Evolutionary conservation across 2,797 vertebrate species (phyloP).

Genomic region (Erethizon dorsatum): DNA sequence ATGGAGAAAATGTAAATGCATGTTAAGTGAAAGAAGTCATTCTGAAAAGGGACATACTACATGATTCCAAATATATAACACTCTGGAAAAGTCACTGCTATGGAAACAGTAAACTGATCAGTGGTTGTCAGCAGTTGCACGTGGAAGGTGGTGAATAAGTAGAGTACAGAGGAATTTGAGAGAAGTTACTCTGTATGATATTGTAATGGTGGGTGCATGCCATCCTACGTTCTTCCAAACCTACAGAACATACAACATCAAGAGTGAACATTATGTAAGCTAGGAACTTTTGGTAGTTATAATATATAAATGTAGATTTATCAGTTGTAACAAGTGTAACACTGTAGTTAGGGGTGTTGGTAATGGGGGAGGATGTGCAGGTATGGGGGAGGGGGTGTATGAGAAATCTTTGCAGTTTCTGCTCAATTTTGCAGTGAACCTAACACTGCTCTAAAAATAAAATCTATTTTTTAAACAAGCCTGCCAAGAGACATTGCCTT

Average conservation of each 20-base stretch:
- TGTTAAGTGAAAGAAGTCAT: too few species aligned
- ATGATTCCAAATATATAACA: too few species aligned
- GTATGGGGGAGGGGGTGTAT: too few species aligned
- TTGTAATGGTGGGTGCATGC: not conserved
- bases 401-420: too few species aligned
- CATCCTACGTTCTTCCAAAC: too few species aligned
- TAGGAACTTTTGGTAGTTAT: not conserved
- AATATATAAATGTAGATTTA: not conserved
- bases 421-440: too few species aligned
- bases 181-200: not conserved
- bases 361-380: not conserved
- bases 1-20: too few species aligned
- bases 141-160: fast-evolving
- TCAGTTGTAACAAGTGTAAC: not conserved
- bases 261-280: not conserved
- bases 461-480: not conserved
- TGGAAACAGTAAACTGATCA: not conserved
- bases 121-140: not conserved
- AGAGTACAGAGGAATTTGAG: not conserved
- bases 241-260: too few species aligned
- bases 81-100: too few species aligned
- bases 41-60: too few species aligned
- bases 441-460: too few species aligned
- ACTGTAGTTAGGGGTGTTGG: not conserved
- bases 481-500: not conserved